phyloP scores from a whole-genome alignment of 2,797 vertebrate species.

The Scleropages formosus region DNA sequence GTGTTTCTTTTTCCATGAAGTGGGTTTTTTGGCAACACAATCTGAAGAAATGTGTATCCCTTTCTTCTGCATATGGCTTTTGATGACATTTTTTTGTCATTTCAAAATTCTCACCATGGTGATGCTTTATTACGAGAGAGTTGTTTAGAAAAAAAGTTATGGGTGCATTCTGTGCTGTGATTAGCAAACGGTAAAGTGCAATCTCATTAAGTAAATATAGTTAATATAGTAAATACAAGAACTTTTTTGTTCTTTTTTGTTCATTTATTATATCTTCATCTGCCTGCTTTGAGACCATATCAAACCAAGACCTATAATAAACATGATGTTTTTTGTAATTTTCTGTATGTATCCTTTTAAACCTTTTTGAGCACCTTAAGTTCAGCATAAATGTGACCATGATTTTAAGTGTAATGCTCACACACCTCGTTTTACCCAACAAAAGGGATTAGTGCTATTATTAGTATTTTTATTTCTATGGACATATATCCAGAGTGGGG shows the following conservation, averaged over 20 bases:
- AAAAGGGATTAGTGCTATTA: slow-evolving; percentile 33
- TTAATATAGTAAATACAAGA: slow-evolving; percentile 61
- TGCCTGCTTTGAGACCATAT: slow-evolving; percentile 60
- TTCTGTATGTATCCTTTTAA: slow-evolving; percentile 52
- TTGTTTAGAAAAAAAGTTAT: slow-evolving; percentile 45
- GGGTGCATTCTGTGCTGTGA: slow-evolving; percentile 72
- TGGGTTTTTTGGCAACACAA: slow-evolving; percentile 27
- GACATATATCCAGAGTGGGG: slow-evolving; percentile 57
- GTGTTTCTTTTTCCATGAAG: slow-evolving; percentile 34
- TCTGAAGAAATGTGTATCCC: slow-evolving; percentile 28
- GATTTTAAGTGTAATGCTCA: slow-evolving; percentile 44
- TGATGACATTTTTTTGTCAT: slow-evolving; percentile 23
- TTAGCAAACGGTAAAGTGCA: slow-evolving; percentile 77
- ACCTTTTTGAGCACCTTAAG: slow-evolving; percentile 61
- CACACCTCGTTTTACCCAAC: slow-evolving; percentile 39
- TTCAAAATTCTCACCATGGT: slow-evolving; percentile 42
- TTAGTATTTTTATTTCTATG: not conserved
- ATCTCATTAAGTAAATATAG: slow-evolving; percentile 68
- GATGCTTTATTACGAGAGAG: slow-evolving; percentile 47
- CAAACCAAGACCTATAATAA: slow-evolving; percentile 30
- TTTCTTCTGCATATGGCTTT: slow-evolving; percentile 24
- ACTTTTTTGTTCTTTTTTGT: slow-evolving; percentile 39
- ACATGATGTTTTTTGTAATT: slow-evolving; percentile 46
- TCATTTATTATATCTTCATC: slow-evolving; percentile 54
- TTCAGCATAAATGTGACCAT: slow-evolving; percentile 38